These are phyloP conservation scores for Zalophus californianus DNA, from an alignment of 2,797 vertebrate genomes.

Conservation along the genomic window DNA sequence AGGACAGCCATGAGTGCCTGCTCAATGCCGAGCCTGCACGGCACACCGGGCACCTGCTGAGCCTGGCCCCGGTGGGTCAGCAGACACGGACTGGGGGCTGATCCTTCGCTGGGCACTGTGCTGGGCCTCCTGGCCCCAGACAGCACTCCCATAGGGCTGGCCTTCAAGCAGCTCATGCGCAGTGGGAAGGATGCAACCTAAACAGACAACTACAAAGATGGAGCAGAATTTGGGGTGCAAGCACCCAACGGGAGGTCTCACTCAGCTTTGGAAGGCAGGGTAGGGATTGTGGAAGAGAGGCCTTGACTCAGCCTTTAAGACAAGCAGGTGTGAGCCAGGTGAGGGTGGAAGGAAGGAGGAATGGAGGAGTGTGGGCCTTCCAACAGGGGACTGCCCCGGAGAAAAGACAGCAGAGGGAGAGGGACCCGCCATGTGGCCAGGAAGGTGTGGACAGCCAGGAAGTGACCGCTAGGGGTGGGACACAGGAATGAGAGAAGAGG, in stretches of 20 bases:
- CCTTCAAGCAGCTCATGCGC: background rate
- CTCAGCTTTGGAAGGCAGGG: too few relatives aligned
- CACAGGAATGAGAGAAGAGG: background rate
- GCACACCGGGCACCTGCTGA: background rate
- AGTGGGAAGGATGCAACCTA: background rate
- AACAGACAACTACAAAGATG: background rate
- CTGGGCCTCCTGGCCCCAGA: background rate
- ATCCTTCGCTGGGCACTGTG: background rate
- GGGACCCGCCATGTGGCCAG: rapidly evolving
- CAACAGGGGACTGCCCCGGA: background rate
- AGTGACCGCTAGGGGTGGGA: background rate
- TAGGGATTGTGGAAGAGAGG: background rate
- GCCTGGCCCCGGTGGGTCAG: background rate
- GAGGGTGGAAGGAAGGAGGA: background rate
- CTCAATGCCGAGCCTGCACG: rapidly evolving
- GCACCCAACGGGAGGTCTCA: background rate
- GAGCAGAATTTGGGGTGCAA: background rate
- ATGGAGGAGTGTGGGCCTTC: rapidly evolving
- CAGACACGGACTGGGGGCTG: background rate
- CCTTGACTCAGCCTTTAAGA: background rate
- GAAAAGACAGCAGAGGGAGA: background rate
- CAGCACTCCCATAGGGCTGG: background rate
- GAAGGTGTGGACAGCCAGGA: background rate
- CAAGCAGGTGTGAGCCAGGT: background rate
- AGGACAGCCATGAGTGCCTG: background rate